Evolutionary conservation across 2,797 vertebrate species (phyloP).

Genomic region (Sebastes flavidus): DNA sequence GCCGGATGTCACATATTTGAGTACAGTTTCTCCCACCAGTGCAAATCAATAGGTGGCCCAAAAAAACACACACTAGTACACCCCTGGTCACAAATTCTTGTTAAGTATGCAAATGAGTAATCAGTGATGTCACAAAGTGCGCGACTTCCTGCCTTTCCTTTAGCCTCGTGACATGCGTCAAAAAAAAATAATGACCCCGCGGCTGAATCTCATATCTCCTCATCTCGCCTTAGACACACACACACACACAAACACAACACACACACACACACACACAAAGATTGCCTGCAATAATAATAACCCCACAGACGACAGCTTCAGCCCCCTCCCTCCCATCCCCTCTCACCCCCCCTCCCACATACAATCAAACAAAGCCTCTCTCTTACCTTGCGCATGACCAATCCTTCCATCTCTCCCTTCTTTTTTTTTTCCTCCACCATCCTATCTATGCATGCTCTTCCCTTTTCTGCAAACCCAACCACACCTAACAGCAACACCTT

Average conservation of each 20-base stretch:
- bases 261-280: conserved; percentile 59
- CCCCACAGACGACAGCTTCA: conserved; percentile 79
- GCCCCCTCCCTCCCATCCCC: conserved; percentile 69
- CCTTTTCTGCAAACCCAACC: conserved; percentile 68
- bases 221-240: conserved; percentile 59
- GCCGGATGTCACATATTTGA: conserved; percentile 39
- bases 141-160: conserved; percentile 51
- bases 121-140: conserved; percentile 34
- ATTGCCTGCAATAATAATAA: conserved; percentile 83
- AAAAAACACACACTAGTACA: conserved; percentile 3
- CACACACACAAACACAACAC: conserved; percentile 36
- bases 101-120: conserved; percentile 62
- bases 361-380: conserved; percentile 84
- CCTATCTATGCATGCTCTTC: conserved; percentile 74
- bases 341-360: conserved; percentile 64
- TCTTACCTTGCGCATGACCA: conserved; percentile 86
- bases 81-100: conserved; percentile 2
- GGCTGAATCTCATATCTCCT: conserved; percentile 77
- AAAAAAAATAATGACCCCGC: conserved; percentile 72
- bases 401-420: conserved; percentile 80
- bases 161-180: conserved; percentile 64
- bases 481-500: conserved; percentile 81
- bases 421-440: conserved; percentile 63
- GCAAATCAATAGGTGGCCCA: conserved; percentile 30
- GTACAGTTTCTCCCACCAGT: conserved; percentile 13